Conservation (phyloP, 1,140 invertebrate genomes). For the Harpegnathos saltator region DNA sequence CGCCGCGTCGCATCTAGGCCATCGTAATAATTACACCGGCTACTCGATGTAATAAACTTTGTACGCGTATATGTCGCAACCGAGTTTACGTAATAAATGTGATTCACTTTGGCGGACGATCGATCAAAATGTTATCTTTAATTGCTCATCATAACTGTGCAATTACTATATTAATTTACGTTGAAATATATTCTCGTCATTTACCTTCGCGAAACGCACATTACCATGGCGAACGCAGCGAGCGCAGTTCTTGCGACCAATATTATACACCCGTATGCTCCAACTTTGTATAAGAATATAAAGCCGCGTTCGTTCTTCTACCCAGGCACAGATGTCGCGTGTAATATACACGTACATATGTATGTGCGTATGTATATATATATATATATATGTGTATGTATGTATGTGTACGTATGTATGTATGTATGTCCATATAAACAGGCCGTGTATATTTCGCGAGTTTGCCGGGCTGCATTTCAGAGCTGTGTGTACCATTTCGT, state of each 20-base stretch:
- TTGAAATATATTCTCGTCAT: neutral
- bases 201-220: neutral
- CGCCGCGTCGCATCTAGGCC: neutral
- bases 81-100: conserved; percentile 8
- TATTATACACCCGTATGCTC: neutral
- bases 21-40: conserved; percentile 4
- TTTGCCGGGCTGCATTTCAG: neutral
- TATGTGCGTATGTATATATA: no score
- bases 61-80: neutral
- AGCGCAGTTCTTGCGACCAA: neutral
- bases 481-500: neutral
- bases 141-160: neutral
- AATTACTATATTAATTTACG: neutral
- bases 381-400: no score
- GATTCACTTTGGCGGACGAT: neutral
- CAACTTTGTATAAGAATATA: neutral
- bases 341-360: no score
- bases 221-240: neutral
- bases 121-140: neutral
- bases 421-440: neutral
- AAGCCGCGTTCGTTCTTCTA: neutral
- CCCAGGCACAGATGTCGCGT: neutral
- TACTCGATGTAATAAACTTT: neutral
- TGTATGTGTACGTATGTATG: no score
- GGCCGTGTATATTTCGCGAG: neutral